These are phyloP conservation scores for Mechanitis messenoides DNA, from an alignment of 2,888 invertebrate species.

Conservation along the genomic window DNA sequence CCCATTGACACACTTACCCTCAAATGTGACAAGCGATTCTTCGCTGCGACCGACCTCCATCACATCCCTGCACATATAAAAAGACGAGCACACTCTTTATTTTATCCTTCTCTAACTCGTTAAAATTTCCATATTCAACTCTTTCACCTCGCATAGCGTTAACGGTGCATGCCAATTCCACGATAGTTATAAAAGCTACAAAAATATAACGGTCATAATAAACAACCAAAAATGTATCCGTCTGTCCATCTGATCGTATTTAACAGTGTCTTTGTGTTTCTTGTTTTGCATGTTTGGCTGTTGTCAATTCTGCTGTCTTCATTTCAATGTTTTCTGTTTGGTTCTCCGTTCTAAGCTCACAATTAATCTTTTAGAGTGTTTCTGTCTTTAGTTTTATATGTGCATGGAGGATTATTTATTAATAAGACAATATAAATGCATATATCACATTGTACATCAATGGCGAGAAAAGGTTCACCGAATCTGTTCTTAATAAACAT, in stretches of 20 bases:
- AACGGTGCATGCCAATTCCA: constrained; percentile 71
- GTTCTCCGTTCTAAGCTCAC: constrained; percentile 34
- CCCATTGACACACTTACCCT: constrained; percentile 42
- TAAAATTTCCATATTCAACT: constrained; percentile 41
- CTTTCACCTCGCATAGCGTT: constrained; percentile 58
- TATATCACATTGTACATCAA: constrained; percentile 46
- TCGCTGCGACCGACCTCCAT: constrained; percentile 41
- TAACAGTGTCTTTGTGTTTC: constrained; percentile 33
- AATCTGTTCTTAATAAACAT: not conserved
- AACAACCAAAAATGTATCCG: constrained; percentile 47
- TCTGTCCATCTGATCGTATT: constrained; percentile 34
- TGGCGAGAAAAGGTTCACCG: constrained; percentile 43
- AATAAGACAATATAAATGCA: constrained; percentile 46
- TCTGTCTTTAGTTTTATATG: constrained; percentile 75
- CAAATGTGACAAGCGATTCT: constrained; percentile 35
- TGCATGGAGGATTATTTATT: constrained; percentile 70
- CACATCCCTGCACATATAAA: constrained; percentile 75
- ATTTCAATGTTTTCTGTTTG: constrained; percentile 39
- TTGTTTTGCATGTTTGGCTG: constrained; percentile 40
- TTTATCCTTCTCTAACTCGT: constrained; percentile 44
- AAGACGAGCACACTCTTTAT: constrained; percentile 74
- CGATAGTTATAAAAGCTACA: constrained; percentile 60
- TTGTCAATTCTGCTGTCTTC: constrained; percentile 42
- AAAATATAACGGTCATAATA: constrained; percentile 43
- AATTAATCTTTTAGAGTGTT: constrained; percentile 63